Evolutionary conservation across 2,888 invertebrate genomes (phyloP), one percentile per base, ranked within the genome.

Genomic region (Dynastes hyllus): DNA sequence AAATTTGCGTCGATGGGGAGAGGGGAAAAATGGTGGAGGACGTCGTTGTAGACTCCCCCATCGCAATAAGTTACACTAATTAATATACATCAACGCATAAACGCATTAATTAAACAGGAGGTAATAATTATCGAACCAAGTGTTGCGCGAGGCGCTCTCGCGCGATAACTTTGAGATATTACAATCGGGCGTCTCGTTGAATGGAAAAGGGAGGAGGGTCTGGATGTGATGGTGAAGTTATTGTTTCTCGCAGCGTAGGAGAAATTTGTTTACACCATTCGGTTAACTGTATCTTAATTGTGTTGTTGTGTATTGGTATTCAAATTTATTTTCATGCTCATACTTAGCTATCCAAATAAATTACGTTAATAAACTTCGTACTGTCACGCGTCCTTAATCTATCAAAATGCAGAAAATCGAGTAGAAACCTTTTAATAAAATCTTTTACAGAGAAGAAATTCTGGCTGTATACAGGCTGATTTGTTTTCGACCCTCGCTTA

Each of bases 71-170:
- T 87, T 88, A 87, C 86, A 83, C 88, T 88, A 89, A 89, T 89
- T 89, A 89, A 89, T 89, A 88, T 88, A 89, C 88, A 89, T 88
- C 88, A 88, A 88, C 87, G 87, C 88, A 88, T 88, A 87, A 87
- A 88, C 87, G 88, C 87, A 89, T 89, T 89, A 88, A 89, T 89
- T 89, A 89, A 88, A 88, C 86, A 85, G 85, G 83, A 86, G 85
- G 87, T 88, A 88, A 88, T 89, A 89, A 88, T 88, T 87, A 89
- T 89, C 86, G 88, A 87, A 87, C 88, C 89, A 88, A 89, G 86
- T 89, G 89, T 87, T 87, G 86, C 88, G 80, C 77, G 76, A 53
- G 13, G 78, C 51, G 71, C 51, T 61, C 63, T 45, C 65, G 50
- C 55, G 50, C 81, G 83, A 81, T 83, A 82, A 83, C 82, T 83